Evolutionary conservation across 2,113 vertebrate genomes (phyloP).

Genomic region (Erythrolamprus reginae): DNA sequence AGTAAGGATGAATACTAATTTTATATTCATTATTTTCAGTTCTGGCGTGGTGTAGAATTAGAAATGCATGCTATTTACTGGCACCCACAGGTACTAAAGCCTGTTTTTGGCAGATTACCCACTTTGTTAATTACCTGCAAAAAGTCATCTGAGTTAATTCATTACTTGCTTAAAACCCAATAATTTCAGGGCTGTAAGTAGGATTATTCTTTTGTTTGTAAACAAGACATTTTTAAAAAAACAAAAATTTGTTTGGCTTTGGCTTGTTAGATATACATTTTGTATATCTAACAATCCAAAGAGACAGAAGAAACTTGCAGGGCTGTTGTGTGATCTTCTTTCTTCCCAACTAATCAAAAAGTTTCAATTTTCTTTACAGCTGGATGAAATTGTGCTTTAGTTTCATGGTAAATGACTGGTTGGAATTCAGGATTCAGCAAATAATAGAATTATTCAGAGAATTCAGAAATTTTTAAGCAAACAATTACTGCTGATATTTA

Average conservation of each 20-base stretch:
- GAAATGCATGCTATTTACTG: constrained; percentile 6
- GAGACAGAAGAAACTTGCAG: neutral
- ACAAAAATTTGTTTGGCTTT: too few relatives aligned
- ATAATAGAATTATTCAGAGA: neutral
- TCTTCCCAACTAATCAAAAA: neutral
- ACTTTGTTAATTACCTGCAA: constrained; percentile 38
- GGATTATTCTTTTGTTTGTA: constrained; percentile 23
- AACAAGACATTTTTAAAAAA: constrained; percentile 24
- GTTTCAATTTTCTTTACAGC: neutral
- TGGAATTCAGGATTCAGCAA: neutral
- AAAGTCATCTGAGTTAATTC: constrained; percentile 29
- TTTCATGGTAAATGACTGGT: neutral
- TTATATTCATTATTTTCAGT: constrained; percentile 31
- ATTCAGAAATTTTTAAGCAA: neutral
- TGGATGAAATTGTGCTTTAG: neutral
- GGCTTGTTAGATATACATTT: too few relatives aligned
- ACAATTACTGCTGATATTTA: neutral
- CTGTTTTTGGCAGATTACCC: constrained; percentile 31
- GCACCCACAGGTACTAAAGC: constrained; percentile 16
- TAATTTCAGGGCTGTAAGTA: constrained; percentile 36
- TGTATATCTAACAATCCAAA: neutral
- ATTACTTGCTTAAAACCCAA: constrained; percentile 30
- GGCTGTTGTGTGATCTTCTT: neutral
- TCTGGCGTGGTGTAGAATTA: neutral
- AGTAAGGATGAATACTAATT: neutral